Evolutionary conservation across 2,797 vertebrate genomes (phyloP).

Genomic region (Pipistrellus kuhlii): DNA sequence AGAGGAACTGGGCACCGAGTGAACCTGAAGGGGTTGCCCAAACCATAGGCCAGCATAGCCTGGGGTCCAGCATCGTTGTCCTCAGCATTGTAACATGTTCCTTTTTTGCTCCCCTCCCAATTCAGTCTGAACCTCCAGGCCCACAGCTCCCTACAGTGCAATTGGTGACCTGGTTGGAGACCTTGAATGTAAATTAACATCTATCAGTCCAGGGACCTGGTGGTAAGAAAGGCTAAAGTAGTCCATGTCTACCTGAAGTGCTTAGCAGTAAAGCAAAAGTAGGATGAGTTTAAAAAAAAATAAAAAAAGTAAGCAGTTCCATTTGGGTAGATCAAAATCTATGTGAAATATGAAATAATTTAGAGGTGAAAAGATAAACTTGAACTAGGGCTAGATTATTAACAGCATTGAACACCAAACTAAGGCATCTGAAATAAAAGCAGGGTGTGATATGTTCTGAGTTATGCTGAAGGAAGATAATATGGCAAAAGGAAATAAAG

Average conservation of each 20-base stretch:
- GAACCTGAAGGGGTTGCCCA: fast-evolving
- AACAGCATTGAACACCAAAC: neutral
- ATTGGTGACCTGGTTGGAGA: neutral
- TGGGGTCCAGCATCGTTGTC: neutral
- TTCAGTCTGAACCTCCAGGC: neutral
- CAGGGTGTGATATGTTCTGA: neutral
- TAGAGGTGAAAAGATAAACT: conserved; percentile 39
- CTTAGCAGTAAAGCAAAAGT: conserved; percentile 48
- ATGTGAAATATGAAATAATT: conserved; percentile 23
- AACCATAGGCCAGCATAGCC: too few species aligned
- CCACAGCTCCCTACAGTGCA: neutral
- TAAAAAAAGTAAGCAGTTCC: too few species aligned
- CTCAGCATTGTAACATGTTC: neutral
- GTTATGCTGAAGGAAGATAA: neutral
- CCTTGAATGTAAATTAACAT: neutral
- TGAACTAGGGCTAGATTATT: neutral
- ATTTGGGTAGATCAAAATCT: conserved; percentile 8
- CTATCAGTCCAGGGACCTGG: neutral
- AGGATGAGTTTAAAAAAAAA: neutral
- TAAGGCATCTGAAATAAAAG: conserved; percentile 48
- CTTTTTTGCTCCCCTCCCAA: fast-evolving
- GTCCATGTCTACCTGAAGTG: neutral
- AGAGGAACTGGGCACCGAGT: fast-evolving
- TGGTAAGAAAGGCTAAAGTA: neutral
- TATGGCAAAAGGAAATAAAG: neutral